A percentile compares a stretch with the other conserved stretches of the same genome.
phyloP scores from a whole-genome alignment of 2,113 vertebrate species.

The Hiodon tergisus region DNA sequence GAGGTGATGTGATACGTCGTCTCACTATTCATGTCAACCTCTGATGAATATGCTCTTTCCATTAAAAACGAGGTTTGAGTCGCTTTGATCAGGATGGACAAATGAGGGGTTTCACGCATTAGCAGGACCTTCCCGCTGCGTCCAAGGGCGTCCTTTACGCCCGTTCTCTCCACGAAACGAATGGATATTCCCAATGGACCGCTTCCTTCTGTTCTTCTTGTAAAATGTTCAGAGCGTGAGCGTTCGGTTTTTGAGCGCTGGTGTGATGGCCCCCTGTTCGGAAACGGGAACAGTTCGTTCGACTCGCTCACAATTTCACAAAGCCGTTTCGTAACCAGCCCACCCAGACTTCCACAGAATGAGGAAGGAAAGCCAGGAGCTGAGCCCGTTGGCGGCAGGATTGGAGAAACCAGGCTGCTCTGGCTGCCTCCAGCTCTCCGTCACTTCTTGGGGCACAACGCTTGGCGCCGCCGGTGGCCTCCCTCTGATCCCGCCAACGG shows the following conservation, averaged over 20 bases:
- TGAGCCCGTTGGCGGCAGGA: neutral
- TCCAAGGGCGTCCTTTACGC: no score
- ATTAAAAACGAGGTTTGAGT: neutral
- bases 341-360: neutral
- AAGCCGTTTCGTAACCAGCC: neutral
- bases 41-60: neutral
- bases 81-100: neutral
- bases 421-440: neutral
- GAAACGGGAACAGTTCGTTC: no score
- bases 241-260: no score
- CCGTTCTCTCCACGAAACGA: no score
- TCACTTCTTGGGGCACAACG: neutral
- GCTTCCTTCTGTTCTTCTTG: no score
- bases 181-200: no score
- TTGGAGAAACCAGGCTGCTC: neutral
- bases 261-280: no score
- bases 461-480: neutral
- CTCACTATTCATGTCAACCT: conserved; percentile 6
- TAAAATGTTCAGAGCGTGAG: no score
- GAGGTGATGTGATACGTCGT: neutral
- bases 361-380: conserved; percentile 4
- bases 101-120: neutral
- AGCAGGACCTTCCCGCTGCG: neutral
- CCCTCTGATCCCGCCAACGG: neutral
- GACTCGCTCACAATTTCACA: neutral